Percentiles rank a stretch among this genome's conserved stretches.
Conservation (phyloP, 2,797 vertebrate species). For the Malurus leucopterus region DNA sequence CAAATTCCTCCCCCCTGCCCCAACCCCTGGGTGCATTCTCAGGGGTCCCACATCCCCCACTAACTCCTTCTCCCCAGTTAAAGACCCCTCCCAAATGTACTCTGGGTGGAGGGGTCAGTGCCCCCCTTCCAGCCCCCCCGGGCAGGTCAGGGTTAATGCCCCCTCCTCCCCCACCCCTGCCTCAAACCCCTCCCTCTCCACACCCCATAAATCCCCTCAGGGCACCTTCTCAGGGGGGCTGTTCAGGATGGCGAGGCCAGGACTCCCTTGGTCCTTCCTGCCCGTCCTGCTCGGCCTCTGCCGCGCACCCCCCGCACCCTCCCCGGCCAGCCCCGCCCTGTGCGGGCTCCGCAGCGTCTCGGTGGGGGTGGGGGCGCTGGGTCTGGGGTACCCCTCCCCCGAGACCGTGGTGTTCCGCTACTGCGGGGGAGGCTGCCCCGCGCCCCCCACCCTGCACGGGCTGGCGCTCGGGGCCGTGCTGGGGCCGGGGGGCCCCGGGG, state of each 20-base stretch:
- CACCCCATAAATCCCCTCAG: not conserved
- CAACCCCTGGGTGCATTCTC: too few species aligned
- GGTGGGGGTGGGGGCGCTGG: not conserved
- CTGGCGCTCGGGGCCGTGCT: not conserved
- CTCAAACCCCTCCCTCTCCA: not conserved
- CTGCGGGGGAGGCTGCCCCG: not conserved
- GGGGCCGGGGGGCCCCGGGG: not conserved
- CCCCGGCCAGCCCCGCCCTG: not conserved
- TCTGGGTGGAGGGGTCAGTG: not conserved
- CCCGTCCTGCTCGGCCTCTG: not conserved
- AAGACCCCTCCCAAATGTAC: too few species aligned
- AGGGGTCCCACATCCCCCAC: not conserved
- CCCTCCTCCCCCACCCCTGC: too few species aligned
- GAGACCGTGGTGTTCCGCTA: not conserved
- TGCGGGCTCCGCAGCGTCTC: not conserved
- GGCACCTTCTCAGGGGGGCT: rapidly evolving
- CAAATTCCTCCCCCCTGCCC: not conserved
- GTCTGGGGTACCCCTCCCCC: not conserved
- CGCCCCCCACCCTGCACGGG: not conserved
- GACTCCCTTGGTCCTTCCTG: not conserved
- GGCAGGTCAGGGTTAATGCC: not conserved
- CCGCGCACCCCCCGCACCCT: not conserved
- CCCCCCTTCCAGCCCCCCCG: too few species aligned
- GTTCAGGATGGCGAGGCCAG: not conserved
- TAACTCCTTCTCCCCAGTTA: not conserved